Conservation (phyloP, 2,888 invertebrate genomes). For the Acleris holmiana region DNA sequence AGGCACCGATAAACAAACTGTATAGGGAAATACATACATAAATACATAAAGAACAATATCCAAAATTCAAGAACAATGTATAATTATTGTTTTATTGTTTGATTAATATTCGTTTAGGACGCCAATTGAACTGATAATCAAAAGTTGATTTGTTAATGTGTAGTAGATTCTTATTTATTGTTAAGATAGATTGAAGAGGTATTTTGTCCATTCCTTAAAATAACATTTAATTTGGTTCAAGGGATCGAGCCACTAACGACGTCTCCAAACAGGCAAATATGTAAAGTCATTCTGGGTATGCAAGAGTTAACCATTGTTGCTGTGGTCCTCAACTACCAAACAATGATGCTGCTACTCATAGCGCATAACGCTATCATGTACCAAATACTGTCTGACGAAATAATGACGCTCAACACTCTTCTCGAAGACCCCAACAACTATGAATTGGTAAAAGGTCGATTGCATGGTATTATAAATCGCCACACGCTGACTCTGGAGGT, state of each 20-base stretch:
- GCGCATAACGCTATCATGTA: slow-evolving; percentile 68
- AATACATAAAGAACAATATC: too few relatives aligned
- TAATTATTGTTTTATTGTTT: too few relatives aligned
- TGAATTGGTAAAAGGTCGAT: slow-evolving; percentile 47
- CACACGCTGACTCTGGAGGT: slow-evolving; percentile 57
- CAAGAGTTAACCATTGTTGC: slow-evolving; percentile 58
- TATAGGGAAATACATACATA: too few relatives aligned
- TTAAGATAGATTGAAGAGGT: not conserved
- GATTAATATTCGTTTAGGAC: too few relatives aligned
- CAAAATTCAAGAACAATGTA: too few relatives aligned
- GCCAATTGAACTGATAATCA: too few relatives aligned
- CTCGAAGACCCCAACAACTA: slow-evolving; percentile 40
- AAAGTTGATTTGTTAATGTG: too few relatives aligned
- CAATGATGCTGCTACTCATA: slow-evolving; percentile 61
- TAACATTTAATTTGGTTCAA: slow-evolving; percentile 43
- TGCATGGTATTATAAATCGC: slow-evolving; percentile 55
- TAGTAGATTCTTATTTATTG: too few relatives aligned
- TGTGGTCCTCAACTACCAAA: slow-evolving; percentile 64
- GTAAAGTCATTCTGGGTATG: slow-evolving; percentile 49
- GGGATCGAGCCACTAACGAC: slow-evolving; percentile 61
- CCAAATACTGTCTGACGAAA: slow-evolving; percentile 60
- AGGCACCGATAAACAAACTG: too few relatives aligned
- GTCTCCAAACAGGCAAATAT: slow-evolving; percentile 61
- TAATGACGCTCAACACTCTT: slow-evolving; percentile 49
- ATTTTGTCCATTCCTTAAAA: too few relatives aligned